phyloP scores from a whole-genome alignment of 2,888 invertebrate genomes.

The Brachyptera putata region DNA sequence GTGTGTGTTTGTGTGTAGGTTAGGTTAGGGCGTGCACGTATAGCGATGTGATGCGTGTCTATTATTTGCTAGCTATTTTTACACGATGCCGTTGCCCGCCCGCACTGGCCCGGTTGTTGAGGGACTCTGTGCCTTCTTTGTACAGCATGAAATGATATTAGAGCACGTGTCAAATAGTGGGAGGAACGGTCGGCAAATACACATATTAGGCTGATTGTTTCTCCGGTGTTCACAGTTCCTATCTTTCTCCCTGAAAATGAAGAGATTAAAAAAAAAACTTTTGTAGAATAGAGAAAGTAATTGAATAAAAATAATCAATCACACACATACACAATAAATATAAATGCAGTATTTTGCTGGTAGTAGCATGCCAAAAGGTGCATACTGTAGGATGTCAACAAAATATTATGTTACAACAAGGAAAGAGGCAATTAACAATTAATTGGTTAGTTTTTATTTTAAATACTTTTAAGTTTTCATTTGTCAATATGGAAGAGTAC shows the following conservation, averaged over 20 bases:
- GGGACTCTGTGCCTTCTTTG: slow-evolving; percentile 37
- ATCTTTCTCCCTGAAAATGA: slow-evolving; percentile 36
- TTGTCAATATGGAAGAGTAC: background rate
- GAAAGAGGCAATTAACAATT: slow-evolving; percentile 30
- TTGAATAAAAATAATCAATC: slow-evolving; percentile 23
- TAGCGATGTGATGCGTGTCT: background rate
- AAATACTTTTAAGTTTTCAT: slow-evolving; percentile 19
- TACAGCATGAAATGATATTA: slow-evolving; percentile 36
- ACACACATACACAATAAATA: slow-evolving; percentile 30
- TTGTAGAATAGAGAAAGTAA: slow-evolving; percentile 34
- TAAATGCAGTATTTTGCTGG: slow-evolving; percentile 32
- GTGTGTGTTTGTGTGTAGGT: no score
- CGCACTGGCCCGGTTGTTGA: no score
- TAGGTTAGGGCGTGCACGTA: background rate
- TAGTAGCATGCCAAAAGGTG: slow-evolving; percentile 29
- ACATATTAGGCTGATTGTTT: slow-evolving; percentile 32
- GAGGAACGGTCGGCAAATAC: slow-evolving; percentile 31
- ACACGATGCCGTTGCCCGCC: slow-evolving; percentile 4
- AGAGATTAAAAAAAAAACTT: slow-evolving; percentile 34
- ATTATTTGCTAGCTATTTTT: slow-evolving; percentile 1
- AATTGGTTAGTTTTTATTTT: slow-evolving; percentile 27
- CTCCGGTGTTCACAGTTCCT: slow-evolving; percentile 39
- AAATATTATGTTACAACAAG: slow-evolving; percentile 24
- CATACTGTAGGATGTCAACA: slow-evolving; percentile 29
- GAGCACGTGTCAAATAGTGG: slow-evolving; percentile 36